Percentiles rank a stretch among this genome's conserved stretches.
These are phyloP conservation scores for Hiodon alosoides DNA, from an alignment of 2,113 vertebrate species.

Conservation along the genomic window DNA sequence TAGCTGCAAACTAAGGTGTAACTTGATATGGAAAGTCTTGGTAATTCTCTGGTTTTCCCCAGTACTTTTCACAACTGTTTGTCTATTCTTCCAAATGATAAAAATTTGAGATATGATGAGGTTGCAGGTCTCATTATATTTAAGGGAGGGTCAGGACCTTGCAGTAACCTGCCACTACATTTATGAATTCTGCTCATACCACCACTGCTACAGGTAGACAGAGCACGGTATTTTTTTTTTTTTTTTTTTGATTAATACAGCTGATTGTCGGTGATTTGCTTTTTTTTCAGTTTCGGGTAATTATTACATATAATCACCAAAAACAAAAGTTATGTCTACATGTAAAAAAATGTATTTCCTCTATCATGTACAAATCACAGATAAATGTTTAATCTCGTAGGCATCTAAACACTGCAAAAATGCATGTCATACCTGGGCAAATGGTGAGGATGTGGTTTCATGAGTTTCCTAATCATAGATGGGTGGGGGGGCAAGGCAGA, in stretches of 20 bases:
- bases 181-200: background rate
- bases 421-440: too few relatives aligned
- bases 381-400: too few relatives aligned
- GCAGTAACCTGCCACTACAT: constrained; percentile 37
- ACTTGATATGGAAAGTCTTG: constrained; percentile 60
- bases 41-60: constrained; percentile 71
- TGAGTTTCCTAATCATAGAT: too few relatives aligned
- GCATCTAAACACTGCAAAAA: too few relatives aligned
- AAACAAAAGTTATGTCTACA: background rate
- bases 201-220: background rate
- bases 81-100: constrained; percentile 66
- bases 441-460: too few relatives aligned
- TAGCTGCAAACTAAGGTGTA: constrained; percentile 72
- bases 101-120: constrained; percentile 65
- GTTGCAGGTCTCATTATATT: constrained; percentile 59
- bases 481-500: too few relatives aligned
- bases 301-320: constrained; percentile 1
- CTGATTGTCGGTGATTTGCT: too few relatives aligned
- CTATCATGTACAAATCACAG: too few relatives aligned
- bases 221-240: too few relatives aligned
- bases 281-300: constrained; percentile 2
- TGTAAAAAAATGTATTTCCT: too few relatives aligned
- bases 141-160: constrained; percentile 61
- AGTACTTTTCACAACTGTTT: constrained; percentile 68
- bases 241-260: too few relatives aligned